Evolutionary conservation across 53 echinoderm and acorn worm genomes (phyloP), one percentile per base, ranked within the genome.

Genomic region (Patiria pectinifera): DNA sequence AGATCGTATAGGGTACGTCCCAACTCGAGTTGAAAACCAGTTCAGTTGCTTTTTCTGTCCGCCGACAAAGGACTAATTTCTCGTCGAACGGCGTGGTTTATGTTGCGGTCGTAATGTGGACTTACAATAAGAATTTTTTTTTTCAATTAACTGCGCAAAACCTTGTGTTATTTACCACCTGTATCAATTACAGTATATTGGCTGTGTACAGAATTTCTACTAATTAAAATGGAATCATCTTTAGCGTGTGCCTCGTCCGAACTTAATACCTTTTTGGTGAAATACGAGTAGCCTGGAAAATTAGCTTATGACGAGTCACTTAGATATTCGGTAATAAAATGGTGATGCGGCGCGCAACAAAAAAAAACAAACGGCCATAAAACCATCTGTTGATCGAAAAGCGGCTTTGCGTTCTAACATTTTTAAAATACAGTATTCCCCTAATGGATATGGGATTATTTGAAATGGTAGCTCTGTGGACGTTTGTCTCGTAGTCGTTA

Each of bases 251-350:
- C 74, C 22, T 23, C 74, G 74, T 23, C 22, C 9, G 74, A 74
- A 74, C 22, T 74, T 74, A 74, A 74, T 74, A n/a, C 74, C 35
- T 74, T n/a, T 24, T n/a, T 74, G 24, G 74, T 23, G 74, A 74
- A 2, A 74, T 23, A 18, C 66, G 66, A 74, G 74, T n/a, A 18
- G 6, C 74, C 74, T 9, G 10, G 74, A 74, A 23, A 70, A 74
- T 24, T 23, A 18, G 69, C 74, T 4, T 74, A n/a, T 0, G 24
- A 18, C 24, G 74, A 74, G 24, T 74, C 2, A 74, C 74, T 9
- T n/a, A 74, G 4, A 4, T 21, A 18, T 69, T 9, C 74, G 19
- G 66, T 66, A 66, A 66, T 18, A 66, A 66, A 66, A 14, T 66
- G 3, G 66, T 15, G 19, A 11, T 18, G 66, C 3, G 4, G 66